Base-by-base conservation (phyloP, 2,113 vertebrate species). In the Hystrix brachyura region DNA sequence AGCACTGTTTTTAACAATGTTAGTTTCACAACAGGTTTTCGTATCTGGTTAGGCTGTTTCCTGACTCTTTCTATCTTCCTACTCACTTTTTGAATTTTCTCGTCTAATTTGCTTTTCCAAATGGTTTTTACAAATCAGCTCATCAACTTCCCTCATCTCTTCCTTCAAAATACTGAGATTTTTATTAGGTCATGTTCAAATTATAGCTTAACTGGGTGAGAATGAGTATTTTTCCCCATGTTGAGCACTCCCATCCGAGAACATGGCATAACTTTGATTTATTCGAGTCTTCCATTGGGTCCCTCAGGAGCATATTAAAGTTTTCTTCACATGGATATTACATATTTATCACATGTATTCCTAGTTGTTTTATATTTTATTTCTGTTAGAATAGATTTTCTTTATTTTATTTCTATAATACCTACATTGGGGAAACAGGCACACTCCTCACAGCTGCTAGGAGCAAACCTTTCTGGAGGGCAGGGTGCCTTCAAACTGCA, bases 61-160 rank as follows among this genome's bases (percentile, higher is more conserved):
- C 91, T 87, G 46, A 74, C 72, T 90, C 2, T 79, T 91, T 74
- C 25, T 65, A 48, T 64, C 13, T 67, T 78, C 38, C 34, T 88
- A 10, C 82, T 95, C 57, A 94, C 57, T 91, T 89, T 86, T 21
- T 55, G 65, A 85, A 80, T 69, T 43, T 91, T 91, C 94, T 87
- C 84, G 2, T 59, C 57, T 87, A 62, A 59, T 93, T 93, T 87
- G 64, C 60, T 90, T 96, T 91, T 65, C 94, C 34, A 87, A 90
- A 81, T 53, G 23, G 12, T 72, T 43, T 90, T 91, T 78, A 76
- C 87, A 92, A 97, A 80, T 53, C 29, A 96, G 79, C 25, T 94
- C 27, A 87, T 69, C 32, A 82, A 86, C 62, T 60, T 60, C 18
- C 19, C 32, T 23, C 12, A 57, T 76, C 34, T 23, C 7, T 43